Base-by-base conservation (phyloP, 2,888 invertebrate genomes). In the Apocheima hispidaria region DNA sequence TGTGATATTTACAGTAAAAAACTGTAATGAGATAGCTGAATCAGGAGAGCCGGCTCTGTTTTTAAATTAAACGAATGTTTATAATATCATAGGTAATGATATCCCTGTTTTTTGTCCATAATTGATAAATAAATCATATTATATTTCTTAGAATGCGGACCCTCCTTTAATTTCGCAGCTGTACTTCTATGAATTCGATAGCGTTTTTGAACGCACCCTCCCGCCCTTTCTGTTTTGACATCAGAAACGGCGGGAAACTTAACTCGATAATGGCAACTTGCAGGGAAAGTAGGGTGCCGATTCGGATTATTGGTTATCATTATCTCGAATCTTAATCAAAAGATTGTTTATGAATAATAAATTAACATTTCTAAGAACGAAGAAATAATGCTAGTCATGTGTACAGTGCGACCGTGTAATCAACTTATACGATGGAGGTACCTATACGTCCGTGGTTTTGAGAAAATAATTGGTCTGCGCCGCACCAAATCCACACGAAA, bases 131-230 rank as follows among this genome's bases (percentile, higher is more conserved):
- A 56, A 70, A 66, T 53, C 41, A 46, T 70, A 81, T 78, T 75
- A 69, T 28, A 78, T 74, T 83, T 84, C 84, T 72, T 21, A 73
- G 85, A 83, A 85, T 53, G 33, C 36, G 58, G 48, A 65, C 77
- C 79, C 56, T 71, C 66, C 60, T 50, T 52, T 51, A 41, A 36
- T 41, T 68, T 30, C 12, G 69, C 84, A 85, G 81, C 84, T 83
- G 82, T 74, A 69, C 23, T 86, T 86, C 86, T 76, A 51, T 73
- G 86, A 86, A 86, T 70, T 53, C 43, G 10, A 36, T 49, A 6
- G 43, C 65, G 59, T 69, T 72, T 69, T 57, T 58, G 63, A 74
- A 71, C 69, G 69, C 66, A 64, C 68, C 74, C 77, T 70, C 68
- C 62, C 65, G 69, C 69, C 68, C 63, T 66, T 68, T 70, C 64